Evolutionary conservation across 2,797 vertebrate species (phyloP).

Genomic region (Peromyscus attwateri): DNA sequence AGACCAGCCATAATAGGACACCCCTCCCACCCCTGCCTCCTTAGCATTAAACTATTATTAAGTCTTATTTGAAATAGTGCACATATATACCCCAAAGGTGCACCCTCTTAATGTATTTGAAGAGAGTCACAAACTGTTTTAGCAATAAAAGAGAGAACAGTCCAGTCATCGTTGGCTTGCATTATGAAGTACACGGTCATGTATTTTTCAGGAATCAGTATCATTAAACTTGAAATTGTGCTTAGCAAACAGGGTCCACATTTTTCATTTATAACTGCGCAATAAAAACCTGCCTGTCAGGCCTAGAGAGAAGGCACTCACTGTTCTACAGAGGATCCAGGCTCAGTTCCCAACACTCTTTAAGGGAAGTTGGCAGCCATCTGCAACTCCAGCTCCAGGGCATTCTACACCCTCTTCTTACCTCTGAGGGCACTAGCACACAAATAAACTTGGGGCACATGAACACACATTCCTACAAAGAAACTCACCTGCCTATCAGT

Average conservation of each 20-base stretch:
- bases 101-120: background rate
- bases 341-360: background rate
- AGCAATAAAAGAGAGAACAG: background rate
- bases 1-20: background rate
- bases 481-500: background rate
- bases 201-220: background rate
- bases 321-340: background rate
- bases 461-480: background rate
- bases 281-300: background rate
- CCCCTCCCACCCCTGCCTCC: background rate
- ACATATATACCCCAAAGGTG: no score
- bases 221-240: constrained; percentile 9
- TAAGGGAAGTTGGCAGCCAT: background rate
- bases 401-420: background rate
- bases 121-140: background rate
- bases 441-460: background rate
- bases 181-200: background rate
- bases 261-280: background rate
- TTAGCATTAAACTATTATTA: background rate
- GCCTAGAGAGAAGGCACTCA: no score
- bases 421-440: no score
- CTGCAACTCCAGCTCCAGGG: background rate
- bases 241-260: background rate
- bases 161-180: background rate
- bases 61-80: background rate